These are phyloP conservation scores for Tenthredo notha DNA, from an alignment of 2,888 invertebrate species.

Conservation along the genomic window DNA sequence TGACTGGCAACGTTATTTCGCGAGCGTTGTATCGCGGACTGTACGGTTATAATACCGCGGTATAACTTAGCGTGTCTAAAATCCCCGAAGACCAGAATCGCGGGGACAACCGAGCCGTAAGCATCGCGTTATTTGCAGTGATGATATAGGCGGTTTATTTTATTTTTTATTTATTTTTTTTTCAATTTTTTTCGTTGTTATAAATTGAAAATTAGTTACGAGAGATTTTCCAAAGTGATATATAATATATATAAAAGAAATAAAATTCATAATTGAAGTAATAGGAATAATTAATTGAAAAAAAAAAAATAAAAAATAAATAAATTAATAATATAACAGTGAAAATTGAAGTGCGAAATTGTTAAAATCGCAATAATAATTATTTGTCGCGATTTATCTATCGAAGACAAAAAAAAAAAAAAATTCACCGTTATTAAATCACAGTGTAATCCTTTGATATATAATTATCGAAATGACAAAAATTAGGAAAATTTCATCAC, in stretches of 20 bases:
- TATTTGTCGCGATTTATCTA: background rate
- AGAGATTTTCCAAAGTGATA: background rate
- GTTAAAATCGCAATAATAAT: background rate
- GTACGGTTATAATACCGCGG: background rate
- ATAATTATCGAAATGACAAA: background rate
- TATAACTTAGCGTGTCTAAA: constrained; percentile 33
- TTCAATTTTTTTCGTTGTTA: background rate
- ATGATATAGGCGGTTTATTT: background rate
- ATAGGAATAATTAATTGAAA: background rate
- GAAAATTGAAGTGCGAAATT: background rate
- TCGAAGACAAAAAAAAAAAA: too few species aligned
- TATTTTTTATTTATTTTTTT: too few species aligned
- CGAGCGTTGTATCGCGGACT: background rate
- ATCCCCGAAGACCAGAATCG: constrained; percentile 22
- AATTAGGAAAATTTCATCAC: background rate
- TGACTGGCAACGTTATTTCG: background rate
- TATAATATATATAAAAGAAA: background rate
- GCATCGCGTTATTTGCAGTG: background rate
- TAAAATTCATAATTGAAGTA: background rate
- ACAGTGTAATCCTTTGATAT: background rate
- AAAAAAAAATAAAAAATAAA: too few species aligned
- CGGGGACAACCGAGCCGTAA: constrained; percentile 36
- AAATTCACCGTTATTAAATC: too few species aligned
- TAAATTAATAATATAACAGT: background rate
- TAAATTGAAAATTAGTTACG: background rate